Conservation (phyloP, 2,797 vertebrate species). For the Pitangus sulphuratus region DNA sequence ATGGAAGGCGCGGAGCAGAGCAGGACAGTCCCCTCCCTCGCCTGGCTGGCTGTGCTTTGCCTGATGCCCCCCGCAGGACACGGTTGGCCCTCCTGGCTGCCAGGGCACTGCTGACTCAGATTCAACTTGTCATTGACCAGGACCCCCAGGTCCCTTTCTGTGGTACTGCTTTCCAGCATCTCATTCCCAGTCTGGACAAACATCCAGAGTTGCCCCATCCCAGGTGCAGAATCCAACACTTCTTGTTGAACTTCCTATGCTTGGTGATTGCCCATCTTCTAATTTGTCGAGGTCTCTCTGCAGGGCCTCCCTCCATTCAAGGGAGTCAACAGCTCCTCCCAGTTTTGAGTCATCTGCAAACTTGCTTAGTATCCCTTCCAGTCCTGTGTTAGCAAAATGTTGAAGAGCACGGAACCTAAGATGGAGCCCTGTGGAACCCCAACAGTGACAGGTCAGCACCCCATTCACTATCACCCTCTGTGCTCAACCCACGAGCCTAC, state of each 20-base stretch:
- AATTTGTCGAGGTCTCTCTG: neutral
- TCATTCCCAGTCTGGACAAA: neutral
- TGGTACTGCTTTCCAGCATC: neutral
- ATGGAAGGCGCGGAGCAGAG: too few relatives aligned
- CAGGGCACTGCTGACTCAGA: neutral
- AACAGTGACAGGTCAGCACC: too few relatives aligned
- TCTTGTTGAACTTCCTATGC: neutral
- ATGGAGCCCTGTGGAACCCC: neutral
- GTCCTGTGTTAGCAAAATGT: neutral
- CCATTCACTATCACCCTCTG: neutral
- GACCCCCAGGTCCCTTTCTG: neutral
- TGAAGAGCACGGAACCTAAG: neutral
- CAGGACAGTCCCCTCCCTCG: too few relatives aligned
- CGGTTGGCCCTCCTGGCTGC: neutral
- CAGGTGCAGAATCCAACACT: neutral
- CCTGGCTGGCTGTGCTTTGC: too few relatives aligned
- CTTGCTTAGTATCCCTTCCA: neutral
- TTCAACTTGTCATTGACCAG: too few relatives aligned
- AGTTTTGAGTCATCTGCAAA: too few relatives aligned
- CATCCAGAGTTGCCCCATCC: neutral
- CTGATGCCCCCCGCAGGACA: neutral
- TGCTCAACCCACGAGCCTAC: neutral
- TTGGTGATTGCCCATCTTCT: neutral
- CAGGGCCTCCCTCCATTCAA: neutral
- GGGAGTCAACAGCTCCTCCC: neutral